Evolutionary conservation across 2,888 invertebrate species (phyloP).

Genomic region (Cloeon dipterum): DNA sequence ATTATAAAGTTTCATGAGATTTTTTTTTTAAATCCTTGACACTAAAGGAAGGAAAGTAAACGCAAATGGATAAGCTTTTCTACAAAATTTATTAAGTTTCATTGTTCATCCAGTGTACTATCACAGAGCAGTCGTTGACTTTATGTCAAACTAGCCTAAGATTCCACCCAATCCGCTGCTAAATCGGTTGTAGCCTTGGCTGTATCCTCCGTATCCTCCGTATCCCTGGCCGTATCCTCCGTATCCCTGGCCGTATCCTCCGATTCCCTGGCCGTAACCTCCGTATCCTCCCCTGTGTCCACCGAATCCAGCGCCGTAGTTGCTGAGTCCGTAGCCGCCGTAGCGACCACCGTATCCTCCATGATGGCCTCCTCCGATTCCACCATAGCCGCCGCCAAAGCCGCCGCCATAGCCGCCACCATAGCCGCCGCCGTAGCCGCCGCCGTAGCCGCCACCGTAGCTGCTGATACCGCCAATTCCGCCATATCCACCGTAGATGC

Average conservation of each 20-base stretch:
- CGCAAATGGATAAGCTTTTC: too few species aligned
- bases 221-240: neutral
- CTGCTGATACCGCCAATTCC: neutral
- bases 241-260: neutral
- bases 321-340: neutral
- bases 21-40: too few species aligned
- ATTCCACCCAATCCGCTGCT: too few species aligned
- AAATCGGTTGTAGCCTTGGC: neutral
- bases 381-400: neutral
- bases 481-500: slow-evolving; percentile 1
- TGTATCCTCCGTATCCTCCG: neutral
- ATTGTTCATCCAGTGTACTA: too few species aligned
- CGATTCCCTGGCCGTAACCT: neutral
- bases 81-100: too few species aligned
- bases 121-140: too few species aligned
- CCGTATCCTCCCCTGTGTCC: neutral
- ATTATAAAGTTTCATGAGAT: too few species aligned
- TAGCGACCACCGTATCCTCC: neutral
- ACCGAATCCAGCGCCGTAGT: neutral
- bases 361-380: neutral
- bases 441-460: neutral
- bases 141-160: too few species aligned
- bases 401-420: neutral
- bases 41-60: too few species aligned
- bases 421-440: neutral